Conservation (phyloP, 2,113 vertebrate genomes). For the Malurus melanocephalus region DNA sequence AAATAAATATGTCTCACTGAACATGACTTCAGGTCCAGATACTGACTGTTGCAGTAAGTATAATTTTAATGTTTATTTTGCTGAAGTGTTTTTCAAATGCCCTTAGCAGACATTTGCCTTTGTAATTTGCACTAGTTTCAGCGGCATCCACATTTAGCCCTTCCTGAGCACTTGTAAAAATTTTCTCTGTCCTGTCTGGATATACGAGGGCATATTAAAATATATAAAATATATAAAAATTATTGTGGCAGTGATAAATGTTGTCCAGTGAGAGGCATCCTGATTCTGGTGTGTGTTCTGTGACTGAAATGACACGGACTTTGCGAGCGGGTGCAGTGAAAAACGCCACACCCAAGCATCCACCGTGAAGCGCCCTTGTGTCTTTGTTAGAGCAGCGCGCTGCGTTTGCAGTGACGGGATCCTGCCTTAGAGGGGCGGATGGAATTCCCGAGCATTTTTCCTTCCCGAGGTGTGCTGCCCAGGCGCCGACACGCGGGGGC, state of each 20-base stretch:
- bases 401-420: background rate
- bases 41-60: background rate
- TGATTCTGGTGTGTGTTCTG: background rate
- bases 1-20: background rate
- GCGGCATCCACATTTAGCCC: background rate
- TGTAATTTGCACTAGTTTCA: background rate
- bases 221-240: background rate
- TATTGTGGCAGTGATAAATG: background rate
- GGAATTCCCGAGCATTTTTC: fast-evolving
- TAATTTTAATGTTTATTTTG: background rate
- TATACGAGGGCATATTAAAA: background rate
- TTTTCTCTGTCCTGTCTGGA: background rate
- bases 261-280: fast-evolving
- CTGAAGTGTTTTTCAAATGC: background rate
- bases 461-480: fast-evolving
- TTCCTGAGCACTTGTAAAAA: background rate
- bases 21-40: background rate
- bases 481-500: background rate
- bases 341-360: fast-evolving
- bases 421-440: fast-evolving
- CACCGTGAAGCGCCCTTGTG: background rate
- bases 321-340: too few species aligned
- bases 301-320: background rate
- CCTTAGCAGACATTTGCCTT: background rate
- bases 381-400: fast-evolving